Conservation (phyloP, 2,888 invertebrate species). For the Mythimna pallens region DNA sequence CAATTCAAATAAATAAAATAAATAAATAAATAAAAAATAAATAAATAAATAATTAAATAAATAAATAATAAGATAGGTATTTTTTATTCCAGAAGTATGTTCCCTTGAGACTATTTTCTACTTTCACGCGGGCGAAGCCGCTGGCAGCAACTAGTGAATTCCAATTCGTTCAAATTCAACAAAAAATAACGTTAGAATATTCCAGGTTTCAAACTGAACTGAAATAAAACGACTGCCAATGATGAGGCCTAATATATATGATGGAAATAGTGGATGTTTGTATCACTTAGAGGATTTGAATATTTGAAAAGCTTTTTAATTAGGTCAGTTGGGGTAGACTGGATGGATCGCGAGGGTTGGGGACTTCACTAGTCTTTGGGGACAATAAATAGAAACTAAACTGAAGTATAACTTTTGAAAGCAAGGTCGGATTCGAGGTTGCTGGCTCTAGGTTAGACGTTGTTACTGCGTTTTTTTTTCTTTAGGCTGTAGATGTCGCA, state of each 20-base stretch:
- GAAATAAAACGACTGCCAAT: background rate
- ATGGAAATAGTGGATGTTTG: constrained; percentile 15
- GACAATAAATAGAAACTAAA: constrained; percentile 16
- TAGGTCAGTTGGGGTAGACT: constrained; percentile 29
- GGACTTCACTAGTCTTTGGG: background rate
- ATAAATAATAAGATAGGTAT: too few species aligned
- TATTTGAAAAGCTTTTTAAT: constrained; percentile 27
- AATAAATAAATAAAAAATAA: too few species aligned
- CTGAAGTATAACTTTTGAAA: background rate
- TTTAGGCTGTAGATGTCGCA: too few species aligned
- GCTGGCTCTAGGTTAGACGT: background rate
- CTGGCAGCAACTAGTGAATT: too few species aligned
- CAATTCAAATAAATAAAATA: too few species aligned
- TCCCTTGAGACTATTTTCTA: too few species aligned
- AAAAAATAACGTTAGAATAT: background rate
- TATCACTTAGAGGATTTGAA: constrained; percentile 16
- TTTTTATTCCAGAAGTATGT: too few species aligned
- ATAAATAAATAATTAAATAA: too few species aligned
- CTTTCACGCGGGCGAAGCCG: too few species aligned
- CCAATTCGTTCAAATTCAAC: too few species aligned
- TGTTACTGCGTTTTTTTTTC: background rate
- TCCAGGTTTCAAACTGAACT: background rate
- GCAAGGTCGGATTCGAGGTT: background rate
- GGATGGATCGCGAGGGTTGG: background rate
- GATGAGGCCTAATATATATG: background rate